Percentiles rank a stretch among this genome's conserved stretches.
Conservation (phyloP, 2,888 invertebrate genomes). For the Mylabris sibirica region DNA sequence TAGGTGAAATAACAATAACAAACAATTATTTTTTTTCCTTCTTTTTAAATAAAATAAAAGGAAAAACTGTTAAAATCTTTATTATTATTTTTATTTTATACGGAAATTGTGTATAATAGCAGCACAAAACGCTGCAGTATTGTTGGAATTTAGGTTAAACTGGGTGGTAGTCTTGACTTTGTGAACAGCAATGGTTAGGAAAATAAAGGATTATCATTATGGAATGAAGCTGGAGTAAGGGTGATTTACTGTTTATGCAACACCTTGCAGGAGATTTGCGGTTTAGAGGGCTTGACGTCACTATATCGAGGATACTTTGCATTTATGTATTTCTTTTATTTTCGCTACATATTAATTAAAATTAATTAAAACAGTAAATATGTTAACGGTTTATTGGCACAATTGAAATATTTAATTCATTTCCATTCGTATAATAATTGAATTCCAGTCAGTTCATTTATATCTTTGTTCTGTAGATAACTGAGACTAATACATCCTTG, state of each 20-base stretch:
- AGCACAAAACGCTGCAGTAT: neutral
- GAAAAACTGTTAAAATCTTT: neutral
- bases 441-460: conserved; percentile 37
- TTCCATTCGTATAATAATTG: conserved; percentile 27
- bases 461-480: conserved; percentile 41
- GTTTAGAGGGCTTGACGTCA: conserved; percentile 5
- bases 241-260: conserved; percentile 14
- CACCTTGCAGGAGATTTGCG: conserved; percentile 13
- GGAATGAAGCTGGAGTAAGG: conserved; percentile 12
- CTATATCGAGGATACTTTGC: conserved; percentile 12
- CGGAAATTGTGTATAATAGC: neutral
- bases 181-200: neutral
- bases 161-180: neutral
- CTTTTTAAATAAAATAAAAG: neutral
- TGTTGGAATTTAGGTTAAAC: neutral
- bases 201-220: conserved; percentile 15
- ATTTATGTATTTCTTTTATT: conserved; percentile 14
- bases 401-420: conserved; percentile 34
- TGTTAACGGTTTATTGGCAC: conserved; percentile 28
- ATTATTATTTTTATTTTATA: neutral
- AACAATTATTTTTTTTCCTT: neutral
- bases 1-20: conserved; percentile 19
- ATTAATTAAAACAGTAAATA: conserved; percentile 25
- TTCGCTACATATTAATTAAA: conserved; percentile 14
- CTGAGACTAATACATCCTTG: conserved; percentile 40